These are phyloP conservation scores for Aporophyla nigra DNA, from an alignment of 2,888 invertebrate genomes.

Conservation along the genomic window DNA sequence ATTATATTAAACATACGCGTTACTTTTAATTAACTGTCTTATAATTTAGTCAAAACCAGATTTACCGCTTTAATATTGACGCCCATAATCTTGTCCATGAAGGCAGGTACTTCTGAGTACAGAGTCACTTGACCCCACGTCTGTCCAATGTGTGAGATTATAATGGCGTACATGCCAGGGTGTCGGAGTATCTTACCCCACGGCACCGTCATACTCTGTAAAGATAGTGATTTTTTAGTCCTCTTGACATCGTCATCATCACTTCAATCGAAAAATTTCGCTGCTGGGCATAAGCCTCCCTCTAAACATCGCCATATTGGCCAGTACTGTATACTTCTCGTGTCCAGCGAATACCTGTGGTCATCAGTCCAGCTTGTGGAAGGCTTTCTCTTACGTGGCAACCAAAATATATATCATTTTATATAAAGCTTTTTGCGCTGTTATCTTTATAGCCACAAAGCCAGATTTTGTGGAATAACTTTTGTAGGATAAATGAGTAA, in stretches of 20 bases:
- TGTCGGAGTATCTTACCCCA: constrained; percentile 94
- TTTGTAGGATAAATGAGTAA: constrained; percentile 5
- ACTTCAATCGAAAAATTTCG: background rate
- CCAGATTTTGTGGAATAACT: background rate
- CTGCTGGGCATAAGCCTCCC: no score
- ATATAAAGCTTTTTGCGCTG: background rate
- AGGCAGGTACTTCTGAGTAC: constrained; percentile 94
- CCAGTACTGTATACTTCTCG: background rate
- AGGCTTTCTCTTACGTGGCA: background rate
- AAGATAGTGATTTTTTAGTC: background rate
- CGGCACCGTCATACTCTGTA: constrained; percentile 88
- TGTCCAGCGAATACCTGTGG: background rate
- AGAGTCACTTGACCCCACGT: constrained; percentile 96
- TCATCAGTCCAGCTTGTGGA: no score
- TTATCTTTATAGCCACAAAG: background rate
- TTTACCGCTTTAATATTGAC: constrained; percentile 90
- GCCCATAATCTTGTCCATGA: constrained; percentile 93
- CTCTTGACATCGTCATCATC: background rate
- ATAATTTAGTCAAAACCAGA: background rate
- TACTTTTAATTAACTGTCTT: background rate
- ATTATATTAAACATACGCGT: background rate
- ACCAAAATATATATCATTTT: background rate
- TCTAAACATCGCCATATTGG: background rate
- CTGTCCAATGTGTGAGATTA: constrained; percentile 92
- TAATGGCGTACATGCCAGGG: constrained; percentile 87